Conservation (phyloP, 2,797 vertebrate species). For the Paedocypris micromegethes region DNA sequence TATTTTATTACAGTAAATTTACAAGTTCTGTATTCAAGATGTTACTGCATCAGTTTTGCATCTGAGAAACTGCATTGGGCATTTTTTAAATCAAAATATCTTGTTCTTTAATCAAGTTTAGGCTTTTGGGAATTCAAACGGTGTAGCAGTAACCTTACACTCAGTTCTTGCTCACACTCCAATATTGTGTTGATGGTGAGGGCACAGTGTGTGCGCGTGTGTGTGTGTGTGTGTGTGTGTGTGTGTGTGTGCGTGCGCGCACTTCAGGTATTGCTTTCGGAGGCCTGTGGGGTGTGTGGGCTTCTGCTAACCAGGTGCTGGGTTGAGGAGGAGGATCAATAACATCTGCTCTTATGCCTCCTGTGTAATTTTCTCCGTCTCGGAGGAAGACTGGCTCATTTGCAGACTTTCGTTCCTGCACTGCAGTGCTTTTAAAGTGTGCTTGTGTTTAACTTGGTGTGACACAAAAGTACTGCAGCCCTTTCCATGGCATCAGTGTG, state of each 20-base stretch:
- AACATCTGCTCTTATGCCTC: slow-evolving; percentile 24
- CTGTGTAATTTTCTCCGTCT: slow-evolving; percentile 26
- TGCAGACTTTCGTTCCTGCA: slow-evolving; percentile 12
- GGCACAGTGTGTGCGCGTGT: neutral
- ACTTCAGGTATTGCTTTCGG: slow-evolving; percentile 10
- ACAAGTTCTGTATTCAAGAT: too few relatives aligned
- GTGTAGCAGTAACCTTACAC: too few relatives aligned
- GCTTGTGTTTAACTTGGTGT: slow-evolving; percentile 12
- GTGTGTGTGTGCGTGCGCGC: neutral
- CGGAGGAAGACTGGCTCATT: slow-evolving; percentile 11
- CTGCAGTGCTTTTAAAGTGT: slow-evolving; percentile 1
- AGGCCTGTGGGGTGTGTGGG: slow-evolving; percentile 16
- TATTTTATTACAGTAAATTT: too few relatives aligned
- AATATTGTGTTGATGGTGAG: neutral
- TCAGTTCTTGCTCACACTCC: neutral
- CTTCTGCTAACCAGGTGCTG: slow-evolving; percentile 29
- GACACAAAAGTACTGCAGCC: neutral
- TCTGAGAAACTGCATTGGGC: too few relatives aligned
- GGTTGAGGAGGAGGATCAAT: slow-evolving; percentile 28
- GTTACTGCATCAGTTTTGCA: too few relatives aligned
- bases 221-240: slow-evolving; percentile 6
- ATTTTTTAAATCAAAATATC: too few relatives aligned
- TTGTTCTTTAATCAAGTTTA: too few relatives aligned
- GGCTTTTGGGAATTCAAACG: too few relatives aligned
- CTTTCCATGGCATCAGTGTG: neutral